Base-by-base conservation (phyloP, 2,797 vertebrate species). In the Helicolenus hilgendorfi region DNA sequence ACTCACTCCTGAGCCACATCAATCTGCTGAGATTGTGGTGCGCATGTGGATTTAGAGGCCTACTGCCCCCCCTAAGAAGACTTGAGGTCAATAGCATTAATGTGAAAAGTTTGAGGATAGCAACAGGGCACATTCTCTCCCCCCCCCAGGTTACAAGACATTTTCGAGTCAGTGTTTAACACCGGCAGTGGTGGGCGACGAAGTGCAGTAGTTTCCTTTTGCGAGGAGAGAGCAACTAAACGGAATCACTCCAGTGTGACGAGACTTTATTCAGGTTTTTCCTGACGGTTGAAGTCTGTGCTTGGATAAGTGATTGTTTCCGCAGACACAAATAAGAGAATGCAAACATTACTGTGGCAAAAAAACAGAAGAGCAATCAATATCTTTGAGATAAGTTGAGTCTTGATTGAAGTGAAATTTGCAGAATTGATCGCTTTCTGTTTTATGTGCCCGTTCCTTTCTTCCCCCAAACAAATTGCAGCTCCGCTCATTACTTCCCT, bases 1-100 rank as follows among this genome's bases (percentile, higher is more conserved):
- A 91, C 89, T 95, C 83, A 90, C 87, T 95, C 90, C 77, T 79
- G 85, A 93, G 95, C 82, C 87, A 88, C 92, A 92, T 95, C 95
- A 95, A 90, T 96, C 94, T 87, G 84, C 79, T 64, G 74, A 80
- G 87, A 96, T 81, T 79, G 92, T 85, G 76, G 83, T 18, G 77
- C 82, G 79, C 85, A 70, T 73, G 91, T 89, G 89, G 87, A 93
- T 88, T 93, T 89, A 87, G 85, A 90, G 68, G 82, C 76, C 72
- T 68, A 77, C 89, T 72, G 84, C 83, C 86, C 78, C 83, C 89
- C 62, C 38, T 70, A 73, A 84, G 84, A 93, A 3, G 76, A 87
- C 81, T 87, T n/a, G 9, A 27, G 89, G 92, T 94, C 94, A 94
- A 92, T 89, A 90, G 82, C 49, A 58, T 84, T 87, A 87, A 94